Conservation (phyloP, 2,113 vertebrate genomes). For the Charina bottae region DNA sequence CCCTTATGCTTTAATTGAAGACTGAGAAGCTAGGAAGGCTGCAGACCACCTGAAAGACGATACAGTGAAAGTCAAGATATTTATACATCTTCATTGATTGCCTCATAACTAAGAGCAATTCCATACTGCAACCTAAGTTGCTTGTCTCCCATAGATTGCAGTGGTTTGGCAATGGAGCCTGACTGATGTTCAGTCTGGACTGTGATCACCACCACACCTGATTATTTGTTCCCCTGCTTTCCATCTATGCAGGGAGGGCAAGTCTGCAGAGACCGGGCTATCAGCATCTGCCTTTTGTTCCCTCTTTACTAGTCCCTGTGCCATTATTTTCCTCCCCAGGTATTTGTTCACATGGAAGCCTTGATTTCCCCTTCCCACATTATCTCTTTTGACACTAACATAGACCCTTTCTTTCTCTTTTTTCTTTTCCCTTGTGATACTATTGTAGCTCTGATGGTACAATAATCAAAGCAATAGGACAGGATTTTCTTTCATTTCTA, state of each 20-base stretch:
- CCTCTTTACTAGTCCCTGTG: neutral
- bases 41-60: neutral
- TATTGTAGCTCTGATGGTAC: neutral
- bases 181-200: neutral
- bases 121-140: neutral
- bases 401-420: neutral
- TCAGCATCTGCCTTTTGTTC: neutral
- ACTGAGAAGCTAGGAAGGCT: neutral
- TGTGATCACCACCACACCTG: neutral
- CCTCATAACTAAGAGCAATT: neutral
- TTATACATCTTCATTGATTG: neutral
- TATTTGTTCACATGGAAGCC: neutral
- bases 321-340: neutral
- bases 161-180: neutral
- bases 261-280: neutral
- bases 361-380: neutral
- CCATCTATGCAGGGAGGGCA: neutral
- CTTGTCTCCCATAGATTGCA: neutral
- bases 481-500: neutral
- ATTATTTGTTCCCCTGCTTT: neutral
- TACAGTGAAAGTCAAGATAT: neutral
- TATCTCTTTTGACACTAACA: neutral
- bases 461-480: neutral
- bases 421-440: neutral
- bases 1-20: neutral